Conservation (phyloP, 2,113 vertebrate genomes). For the Plotosus lineatus region DNA sequence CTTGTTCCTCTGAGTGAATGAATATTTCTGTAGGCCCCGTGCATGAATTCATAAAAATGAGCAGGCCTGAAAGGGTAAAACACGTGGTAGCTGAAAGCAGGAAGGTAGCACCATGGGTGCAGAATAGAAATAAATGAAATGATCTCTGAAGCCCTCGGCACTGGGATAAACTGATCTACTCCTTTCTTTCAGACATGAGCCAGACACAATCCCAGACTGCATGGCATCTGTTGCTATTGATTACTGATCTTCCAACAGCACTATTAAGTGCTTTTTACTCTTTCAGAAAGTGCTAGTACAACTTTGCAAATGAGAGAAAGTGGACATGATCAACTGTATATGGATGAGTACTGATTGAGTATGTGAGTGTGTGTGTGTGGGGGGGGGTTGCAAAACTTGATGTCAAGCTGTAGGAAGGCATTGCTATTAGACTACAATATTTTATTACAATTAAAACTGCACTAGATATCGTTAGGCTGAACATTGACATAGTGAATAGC, state of each 20-base stretch:
- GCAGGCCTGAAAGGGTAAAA: no score
- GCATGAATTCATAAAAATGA: no score
- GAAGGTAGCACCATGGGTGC: no score
- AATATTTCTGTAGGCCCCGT: no score
- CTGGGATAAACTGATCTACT: conserved; percentile 5
- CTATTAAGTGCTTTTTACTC: not conserved
- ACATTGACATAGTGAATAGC: no score
- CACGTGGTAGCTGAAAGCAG: no score
- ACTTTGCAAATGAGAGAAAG: conserved; percentile 6
- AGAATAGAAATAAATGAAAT: not conserved
- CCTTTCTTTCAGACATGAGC: not conserved
- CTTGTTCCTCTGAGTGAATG: no score
- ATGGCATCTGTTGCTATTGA: conserved; percentile 4
- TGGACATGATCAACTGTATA: conserved; percentile 13
- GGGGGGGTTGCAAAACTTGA: not conserved
- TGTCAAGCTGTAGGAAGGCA: not conserved
- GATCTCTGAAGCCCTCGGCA: not conserved
- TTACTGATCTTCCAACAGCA: not conserved
- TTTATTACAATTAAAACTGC: not conserved
- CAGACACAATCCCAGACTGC: conserved; percentile 9
- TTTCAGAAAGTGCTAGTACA: conserved; percentile 7
- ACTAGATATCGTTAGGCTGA: not conserved
- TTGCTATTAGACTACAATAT: not conserved
- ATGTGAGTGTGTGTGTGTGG: not conserved
- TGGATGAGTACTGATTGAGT: not conserved